These are phyloP conservation scores for Himalopsyche kuldschensis DNA, from an alignment of 2,888 invertebrate species.

Conservation along the genomic window DNA sequence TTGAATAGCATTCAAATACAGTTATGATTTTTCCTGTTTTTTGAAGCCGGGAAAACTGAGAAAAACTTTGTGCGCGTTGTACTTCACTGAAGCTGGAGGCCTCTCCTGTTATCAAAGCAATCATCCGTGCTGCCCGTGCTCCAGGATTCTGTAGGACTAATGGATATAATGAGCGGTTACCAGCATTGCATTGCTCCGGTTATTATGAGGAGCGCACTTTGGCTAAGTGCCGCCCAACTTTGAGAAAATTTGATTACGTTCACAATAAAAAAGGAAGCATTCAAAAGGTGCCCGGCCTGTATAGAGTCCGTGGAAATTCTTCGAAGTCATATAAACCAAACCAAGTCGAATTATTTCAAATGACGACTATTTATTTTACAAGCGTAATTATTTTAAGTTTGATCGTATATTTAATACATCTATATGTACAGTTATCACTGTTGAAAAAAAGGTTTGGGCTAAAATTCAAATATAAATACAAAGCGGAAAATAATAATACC, in stretches of 20 bases:
- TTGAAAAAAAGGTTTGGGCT: no score
- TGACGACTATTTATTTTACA: not conserved
- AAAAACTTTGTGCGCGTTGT: no score
- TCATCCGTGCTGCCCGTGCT: constrained; percentile 2
- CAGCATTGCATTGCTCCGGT: constrained; percentile 18
- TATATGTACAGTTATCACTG: no score
- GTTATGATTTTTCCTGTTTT: no score
- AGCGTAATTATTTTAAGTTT: not conserved
- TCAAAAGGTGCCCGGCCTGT: not conserved
- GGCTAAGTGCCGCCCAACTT: not conserved
- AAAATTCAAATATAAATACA: no score
- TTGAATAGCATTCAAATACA: no score
- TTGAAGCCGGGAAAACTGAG: no score
- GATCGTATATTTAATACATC: no score
- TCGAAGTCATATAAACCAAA: not conserved
- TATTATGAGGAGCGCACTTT: not conserved
- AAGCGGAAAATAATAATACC: no score
- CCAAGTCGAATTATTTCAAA: not conserved
- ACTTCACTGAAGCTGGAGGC: no score
- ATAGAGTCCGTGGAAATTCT: not conserved
- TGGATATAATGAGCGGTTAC: constrained; percentile 24
- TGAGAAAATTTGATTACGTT: not conserved
- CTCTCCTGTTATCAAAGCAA: constrained; percentile 11
- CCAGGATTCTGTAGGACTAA: constrained; percentile 2
- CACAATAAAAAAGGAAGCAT: not conserved